These are phyloP conservation scores for Belonocnema kinseyi DNA, from an alignment of 1,140 invertebrate genomes.

Conservation along the genomic window DNA sequence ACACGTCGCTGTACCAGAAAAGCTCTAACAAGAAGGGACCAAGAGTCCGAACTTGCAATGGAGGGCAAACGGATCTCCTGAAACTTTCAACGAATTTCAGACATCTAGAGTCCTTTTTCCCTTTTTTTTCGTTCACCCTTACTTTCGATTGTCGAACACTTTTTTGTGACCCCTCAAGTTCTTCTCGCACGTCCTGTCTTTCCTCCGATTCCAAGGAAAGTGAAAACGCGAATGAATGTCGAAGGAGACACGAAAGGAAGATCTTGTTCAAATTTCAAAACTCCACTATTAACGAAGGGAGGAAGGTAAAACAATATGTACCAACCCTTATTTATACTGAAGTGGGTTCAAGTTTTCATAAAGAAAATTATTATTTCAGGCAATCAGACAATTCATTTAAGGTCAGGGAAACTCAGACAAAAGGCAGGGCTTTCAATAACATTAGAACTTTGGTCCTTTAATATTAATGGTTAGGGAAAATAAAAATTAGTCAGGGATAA, in stretches of 20 bases:
- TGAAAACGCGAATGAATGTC: conserved; percentile 21
- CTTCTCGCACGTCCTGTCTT: conserved; percentile 37
- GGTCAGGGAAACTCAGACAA: no score
- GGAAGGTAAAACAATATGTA: conserved; percentile 53
- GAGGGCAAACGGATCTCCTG: conserved; percentile 56
- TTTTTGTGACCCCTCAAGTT: conserved; percentile 40
- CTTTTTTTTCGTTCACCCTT: conserved; percentile 42
- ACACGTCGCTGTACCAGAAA: conserved; percentile 37
- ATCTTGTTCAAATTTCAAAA: conserved; percentile 53
- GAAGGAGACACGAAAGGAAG: conserved; percentile 36
- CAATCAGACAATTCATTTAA: no score
- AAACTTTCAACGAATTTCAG: conserved; percentile 59
- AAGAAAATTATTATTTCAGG: no score
- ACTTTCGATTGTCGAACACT: conserved; percentile 49
- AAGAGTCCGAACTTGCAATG: conserved; percentile 45
- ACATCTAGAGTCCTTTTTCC: conserved; percentile 40
- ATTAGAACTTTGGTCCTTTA: no score
- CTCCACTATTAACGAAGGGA: conserved; percentile 43
- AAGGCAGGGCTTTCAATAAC: no score
- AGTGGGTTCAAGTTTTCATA: no score
- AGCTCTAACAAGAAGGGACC: conserved; percentile 8
- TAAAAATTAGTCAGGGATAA: no score
- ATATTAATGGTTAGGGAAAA: no score
- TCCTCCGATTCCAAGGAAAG: background rate
- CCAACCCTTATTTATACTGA: background rate